phyloP scores from a whole-genome alignment of 2,797 vertebrate species.

The Peromyscus eremicus region DNA sequence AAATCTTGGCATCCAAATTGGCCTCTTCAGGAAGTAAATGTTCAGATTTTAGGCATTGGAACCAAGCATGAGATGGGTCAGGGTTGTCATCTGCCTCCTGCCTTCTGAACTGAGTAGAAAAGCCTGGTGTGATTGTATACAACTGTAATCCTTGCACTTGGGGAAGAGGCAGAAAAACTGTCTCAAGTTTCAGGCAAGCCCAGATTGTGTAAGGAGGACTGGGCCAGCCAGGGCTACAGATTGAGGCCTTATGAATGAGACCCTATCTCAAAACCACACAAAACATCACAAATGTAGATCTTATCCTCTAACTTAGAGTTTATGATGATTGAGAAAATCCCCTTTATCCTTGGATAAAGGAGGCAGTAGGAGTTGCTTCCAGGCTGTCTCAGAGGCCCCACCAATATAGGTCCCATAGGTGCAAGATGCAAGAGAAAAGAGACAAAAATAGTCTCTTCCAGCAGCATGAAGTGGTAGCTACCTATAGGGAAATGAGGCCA shows the following conservation, averaged over 20 bases:
- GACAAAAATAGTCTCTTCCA: slow-evolving; percentile 69
- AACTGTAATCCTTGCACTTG: background rate
- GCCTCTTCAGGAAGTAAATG: too few species aligned
- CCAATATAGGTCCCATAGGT: slow-evolving; percentile 54
- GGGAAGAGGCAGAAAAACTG: background rate
- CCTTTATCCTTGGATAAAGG: background rate
- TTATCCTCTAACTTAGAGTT: background rate
- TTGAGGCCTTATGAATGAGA: background rate
- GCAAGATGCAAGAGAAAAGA: slow-evolving; percentile 41
- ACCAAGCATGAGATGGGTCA: too few species aligned
- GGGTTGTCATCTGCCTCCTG: background rate
- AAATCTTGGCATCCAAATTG: too few species aligned
- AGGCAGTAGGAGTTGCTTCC: background rate
- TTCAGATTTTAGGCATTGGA: too few species aligned
- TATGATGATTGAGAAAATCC: background rate
- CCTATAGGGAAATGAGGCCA: slow-evolving; percentile 77
- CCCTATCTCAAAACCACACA: background rate
- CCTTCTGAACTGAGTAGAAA: background rate
- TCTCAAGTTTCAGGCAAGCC: background rate
- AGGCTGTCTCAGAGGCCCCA: background rate
- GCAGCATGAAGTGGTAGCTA: slow-evolving; percentile 81
- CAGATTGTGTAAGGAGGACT: background rate
- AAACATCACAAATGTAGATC: background rate
- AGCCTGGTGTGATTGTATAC: background rate
- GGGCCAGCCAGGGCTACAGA: background rate